Percentiles rank a stretch among this genome's conserved stretches.
Evolutionary conservation across 2,797 vertebrate species (phyloP).

Genomic region (Aphelocoma californica): DNA sequence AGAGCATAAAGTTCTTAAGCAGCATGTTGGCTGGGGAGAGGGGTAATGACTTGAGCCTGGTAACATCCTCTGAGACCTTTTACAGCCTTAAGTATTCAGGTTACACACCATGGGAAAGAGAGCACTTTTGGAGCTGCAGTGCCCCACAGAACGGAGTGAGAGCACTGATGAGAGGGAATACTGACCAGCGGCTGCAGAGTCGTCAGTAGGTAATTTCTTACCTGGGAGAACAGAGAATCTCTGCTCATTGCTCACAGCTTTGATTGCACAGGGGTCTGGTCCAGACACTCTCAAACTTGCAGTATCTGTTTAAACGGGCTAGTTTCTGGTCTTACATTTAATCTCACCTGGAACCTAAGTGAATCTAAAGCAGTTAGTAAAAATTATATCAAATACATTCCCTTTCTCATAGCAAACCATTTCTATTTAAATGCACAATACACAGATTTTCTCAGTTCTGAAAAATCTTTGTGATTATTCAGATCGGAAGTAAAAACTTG

Average conservation of each 20-base stretch:
- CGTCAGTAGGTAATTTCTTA: neutral
- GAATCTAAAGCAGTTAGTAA: neutral
- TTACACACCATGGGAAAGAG: neutral
- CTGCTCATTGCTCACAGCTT: neutral
- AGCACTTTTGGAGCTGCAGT: neutral
- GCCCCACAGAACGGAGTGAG: neutral
- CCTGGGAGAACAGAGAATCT: neutral
- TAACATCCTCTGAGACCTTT: neutral
- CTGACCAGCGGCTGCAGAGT: neutral
- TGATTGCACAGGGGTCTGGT: neutral
- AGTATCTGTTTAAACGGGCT: neutral
- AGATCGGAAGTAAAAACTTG: neutral
- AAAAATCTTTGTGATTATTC: neutral
- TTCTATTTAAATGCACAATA: neutral
- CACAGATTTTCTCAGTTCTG: neutral
- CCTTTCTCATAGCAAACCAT: neutral
- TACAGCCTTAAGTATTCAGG: neutral
- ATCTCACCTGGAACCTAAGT: neutral
- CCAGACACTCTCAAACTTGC: neutral
- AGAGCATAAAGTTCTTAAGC: slow-evolving; percentile 53
- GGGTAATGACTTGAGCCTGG: slow-evolving; percentile 5
- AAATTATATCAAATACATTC: neutral
- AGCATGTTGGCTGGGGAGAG: slow-evolving; percentile 4
- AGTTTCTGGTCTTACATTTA: neutral
- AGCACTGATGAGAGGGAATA: neutral